These are phyloP conservation scores for Tipula lateralis DNA, from an alignment of 2,888 invertebrate species.

Conservation along the genomic window DNA sequence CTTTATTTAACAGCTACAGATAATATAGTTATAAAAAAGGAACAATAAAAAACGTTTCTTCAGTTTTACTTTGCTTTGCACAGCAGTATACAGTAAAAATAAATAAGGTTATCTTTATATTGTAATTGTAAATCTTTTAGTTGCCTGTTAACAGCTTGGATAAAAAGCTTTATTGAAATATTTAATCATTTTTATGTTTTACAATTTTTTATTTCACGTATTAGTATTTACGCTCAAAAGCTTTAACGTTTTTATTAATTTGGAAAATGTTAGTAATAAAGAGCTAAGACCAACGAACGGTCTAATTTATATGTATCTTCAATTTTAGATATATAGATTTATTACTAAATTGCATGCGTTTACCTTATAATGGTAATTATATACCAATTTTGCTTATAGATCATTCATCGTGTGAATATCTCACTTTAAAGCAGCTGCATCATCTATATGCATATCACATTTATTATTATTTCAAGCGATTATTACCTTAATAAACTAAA, in stretches of 20 bases:
- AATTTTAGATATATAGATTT: not conserved
- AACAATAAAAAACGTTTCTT: not conserved
- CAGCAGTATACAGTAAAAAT: too few species aligned
- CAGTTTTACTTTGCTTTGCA: not conserved
- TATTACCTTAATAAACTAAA: not conserved
- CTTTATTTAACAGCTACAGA: not conserved
- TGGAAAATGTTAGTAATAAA: not conserved
- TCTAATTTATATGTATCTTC: not conserved
- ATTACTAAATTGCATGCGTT: not conserved
- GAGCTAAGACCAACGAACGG: not conserved
- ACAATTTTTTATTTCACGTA: not conserved
- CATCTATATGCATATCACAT: not conserved
- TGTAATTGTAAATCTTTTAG: too few species aligned
- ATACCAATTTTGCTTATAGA: not conserved
- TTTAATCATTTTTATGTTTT: too few species aligned
- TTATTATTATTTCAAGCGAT: not conserved
- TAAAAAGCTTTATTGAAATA: too few species aligned
- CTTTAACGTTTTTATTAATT: not conserved
- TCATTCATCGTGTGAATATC: not conserved
- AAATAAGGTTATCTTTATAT: too few species aligned
- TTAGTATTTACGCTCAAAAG: not conserved
- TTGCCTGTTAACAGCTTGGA: too few species aligned
- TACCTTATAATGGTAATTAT: not conserved
- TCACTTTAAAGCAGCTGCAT: not conserved
- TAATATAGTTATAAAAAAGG: not conserved